Evolutionary conservation across 2,888 invertebrate genomes (phyloP).

Genomic region (Axea sp.): DNA sequence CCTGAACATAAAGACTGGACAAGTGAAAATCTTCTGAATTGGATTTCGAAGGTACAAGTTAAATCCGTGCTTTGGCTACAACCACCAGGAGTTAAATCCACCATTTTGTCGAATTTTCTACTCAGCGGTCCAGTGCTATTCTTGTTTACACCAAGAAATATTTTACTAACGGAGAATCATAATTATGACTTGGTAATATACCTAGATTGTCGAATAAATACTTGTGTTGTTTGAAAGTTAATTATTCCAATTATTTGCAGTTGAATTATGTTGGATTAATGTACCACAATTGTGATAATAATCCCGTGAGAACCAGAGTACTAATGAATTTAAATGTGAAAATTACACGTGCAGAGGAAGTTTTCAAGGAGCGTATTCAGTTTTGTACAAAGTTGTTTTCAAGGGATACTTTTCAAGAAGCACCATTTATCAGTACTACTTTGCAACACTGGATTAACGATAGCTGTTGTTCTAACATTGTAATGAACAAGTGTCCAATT

Average conservation of each 20-base stretch:
- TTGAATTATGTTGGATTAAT: constrained; percentile 86
- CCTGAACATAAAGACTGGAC: constrained; percentile 80
- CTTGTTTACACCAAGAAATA: constrained; percentile 88
- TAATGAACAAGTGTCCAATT: constrained; percentile 72
- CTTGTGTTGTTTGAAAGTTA: not conserved
- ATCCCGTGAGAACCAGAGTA: constrained; percentile 79
- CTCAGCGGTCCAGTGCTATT: constrained; percentile 87
- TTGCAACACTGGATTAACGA: constrained; percentile 74
- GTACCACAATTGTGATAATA: constrained; percentile 85
- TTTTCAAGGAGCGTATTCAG: constrained; percentile 64
- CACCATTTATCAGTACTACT: constrained; percentile 65
- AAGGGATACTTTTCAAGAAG: constrained; percentile 51
- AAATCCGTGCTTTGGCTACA: constrained; percentile 85
- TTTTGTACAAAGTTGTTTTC: constrained; percentile 67
- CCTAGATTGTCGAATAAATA: no score
- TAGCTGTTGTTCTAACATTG: constrained; percentile 73
- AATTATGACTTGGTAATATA: constrained; percentile 85
- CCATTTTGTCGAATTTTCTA: constrained; percentile 84
- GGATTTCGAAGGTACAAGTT: constrained; percentile 83
- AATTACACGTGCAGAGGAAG: constrained; percentile 62
- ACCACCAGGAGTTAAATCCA: constrained; percentile 86
- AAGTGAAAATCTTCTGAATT: constrained; percentile 81
- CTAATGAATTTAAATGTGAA: constrained; percentile 79
- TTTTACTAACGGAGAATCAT: constrained; percentile 84
- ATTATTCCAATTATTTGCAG: constrained; percentile 78